phyloP scores from a whole-genome alignment of 2,888 invertebrate genomes.

The Noctua janthina region DNA sequence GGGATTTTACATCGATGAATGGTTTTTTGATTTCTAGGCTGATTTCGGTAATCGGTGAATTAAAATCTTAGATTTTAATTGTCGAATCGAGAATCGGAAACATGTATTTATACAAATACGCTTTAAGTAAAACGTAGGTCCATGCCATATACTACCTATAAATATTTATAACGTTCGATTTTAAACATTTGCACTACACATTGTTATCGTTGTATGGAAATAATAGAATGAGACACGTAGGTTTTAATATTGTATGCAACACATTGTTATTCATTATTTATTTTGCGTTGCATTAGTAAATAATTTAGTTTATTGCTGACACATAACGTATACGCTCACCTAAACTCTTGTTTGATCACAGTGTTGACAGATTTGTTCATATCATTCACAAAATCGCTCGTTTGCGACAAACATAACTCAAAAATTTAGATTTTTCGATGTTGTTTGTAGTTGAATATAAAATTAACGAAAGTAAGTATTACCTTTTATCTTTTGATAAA shows the following conservation, averaged over 20 bases:
- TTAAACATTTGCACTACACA: background rate
- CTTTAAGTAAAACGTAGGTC: background rate
- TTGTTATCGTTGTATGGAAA: background rate
- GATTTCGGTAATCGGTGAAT: background rate
- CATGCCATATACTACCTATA: background rate
- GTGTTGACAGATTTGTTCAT: constrained; percentile 15
- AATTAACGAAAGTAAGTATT: no score
- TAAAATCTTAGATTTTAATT: no score
- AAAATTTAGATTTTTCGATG: no score
- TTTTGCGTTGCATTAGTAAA: constrained; percentile 13
- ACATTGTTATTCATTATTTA: constrained; percentile 45
- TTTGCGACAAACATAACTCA: no score
- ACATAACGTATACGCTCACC: constrained; percentile 12
- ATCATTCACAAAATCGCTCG: background rate
- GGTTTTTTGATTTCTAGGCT: background rate
- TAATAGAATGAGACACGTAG: constrained; percentile 2
- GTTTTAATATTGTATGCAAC: constrained; percentile 17
- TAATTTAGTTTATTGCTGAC: constrained; percentile 41
- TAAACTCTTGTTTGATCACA: constrained; percentile 23
- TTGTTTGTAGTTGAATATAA: no score
- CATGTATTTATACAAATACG: no score
- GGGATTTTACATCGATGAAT: background rate
- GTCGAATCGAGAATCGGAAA: no score
- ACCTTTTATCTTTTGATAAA: no score
- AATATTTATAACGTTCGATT: background rate